Evolutionary conservation across 2,113 vertebrate species (phyloP).

Genomic region (Planiliza haematocheilus): DNA sequence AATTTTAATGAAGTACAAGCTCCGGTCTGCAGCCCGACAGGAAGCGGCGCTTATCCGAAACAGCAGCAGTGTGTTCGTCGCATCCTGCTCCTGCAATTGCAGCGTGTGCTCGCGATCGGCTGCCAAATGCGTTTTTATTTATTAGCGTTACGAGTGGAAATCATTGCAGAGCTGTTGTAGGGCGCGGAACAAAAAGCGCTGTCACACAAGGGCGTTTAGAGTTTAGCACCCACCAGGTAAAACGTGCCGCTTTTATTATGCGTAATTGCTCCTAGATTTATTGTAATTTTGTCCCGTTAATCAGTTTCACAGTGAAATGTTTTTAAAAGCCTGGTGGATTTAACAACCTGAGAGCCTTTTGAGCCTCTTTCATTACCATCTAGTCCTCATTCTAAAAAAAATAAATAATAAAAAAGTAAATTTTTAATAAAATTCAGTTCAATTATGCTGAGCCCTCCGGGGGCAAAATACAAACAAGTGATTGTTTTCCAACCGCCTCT

Average conservation of each 20-base stretch:
- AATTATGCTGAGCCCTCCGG: not conserved
- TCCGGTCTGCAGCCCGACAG: not conserved
- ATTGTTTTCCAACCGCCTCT: slow-evolving; percentile 1
- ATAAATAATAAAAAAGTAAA: too few species aligned
- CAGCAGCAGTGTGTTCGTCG: too few species aligned
- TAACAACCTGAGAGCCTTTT: not conserved
- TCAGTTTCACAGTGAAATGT: not conserved
- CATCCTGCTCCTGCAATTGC: too few species aligned
- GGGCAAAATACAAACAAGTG: not conserved
- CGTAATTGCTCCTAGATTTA: not conserved
- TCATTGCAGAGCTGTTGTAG: too few species aligned
- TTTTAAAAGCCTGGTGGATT: not conserved
- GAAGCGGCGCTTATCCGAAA: too few species aligned
- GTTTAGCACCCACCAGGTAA: not conserved
- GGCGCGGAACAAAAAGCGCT: not conserved
- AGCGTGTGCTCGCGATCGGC: too few species aligned
- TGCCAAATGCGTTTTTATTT: not conserved
- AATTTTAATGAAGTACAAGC: not conserved
- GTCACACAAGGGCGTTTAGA: not conserved
- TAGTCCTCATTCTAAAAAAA: too few species aligned
- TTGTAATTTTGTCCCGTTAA: slow-evolving; percentile 11
- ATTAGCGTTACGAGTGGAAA: not conserved
- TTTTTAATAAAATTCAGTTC: slow-evolving; percentile 5
- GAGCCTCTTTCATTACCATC: too few species aligned
- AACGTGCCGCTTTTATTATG: not conserved